A percentile compares a stretch with the other conserved stretches of the same genome.
Evolutionary conservation across 2,888 invertebrate genomes (phyloP).

Genomic region (Drosophila picticornis): DNA sequence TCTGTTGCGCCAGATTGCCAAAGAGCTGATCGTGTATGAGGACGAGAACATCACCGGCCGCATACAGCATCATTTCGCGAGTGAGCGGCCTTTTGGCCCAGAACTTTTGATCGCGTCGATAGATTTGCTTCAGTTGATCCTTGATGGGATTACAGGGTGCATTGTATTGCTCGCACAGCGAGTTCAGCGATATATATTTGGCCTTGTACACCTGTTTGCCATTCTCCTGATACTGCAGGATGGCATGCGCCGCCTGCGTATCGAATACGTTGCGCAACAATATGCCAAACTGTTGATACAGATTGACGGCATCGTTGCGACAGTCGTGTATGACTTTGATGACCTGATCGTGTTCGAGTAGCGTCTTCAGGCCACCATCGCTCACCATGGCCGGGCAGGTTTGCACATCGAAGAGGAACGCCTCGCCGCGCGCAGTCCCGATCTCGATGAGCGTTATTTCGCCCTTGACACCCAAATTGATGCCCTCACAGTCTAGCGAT

Average conservation of each 20-base stretch:
- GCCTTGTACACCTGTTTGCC: slow-evolving; percentile 97
- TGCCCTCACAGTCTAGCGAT: slow-evolving; percentile 96
- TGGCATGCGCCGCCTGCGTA: slow-evolving; percentile 96
- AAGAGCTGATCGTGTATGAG: slow-evolving; percentile 94
- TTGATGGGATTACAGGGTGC: slow-evolving; percentile 96
- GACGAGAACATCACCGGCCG: slow-evolving; percentile 94
- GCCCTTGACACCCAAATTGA: slow-evolving; percentile 95
- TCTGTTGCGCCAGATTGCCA: slow-evolving; percentile 89
- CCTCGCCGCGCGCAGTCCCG: slow-evolving; percentile 92
- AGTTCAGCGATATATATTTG: slow-evolving; percentile 96
- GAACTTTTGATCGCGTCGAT: slow-evolving; percentile 93
- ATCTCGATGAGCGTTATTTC: slow-evolving; percentile 94
- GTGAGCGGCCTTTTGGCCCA: slow-evolving; percentile 96
- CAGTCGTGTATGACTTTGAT: slow-evolving; percentile 97
- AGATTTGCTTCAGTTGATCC: slow-evolving; percentile 94
- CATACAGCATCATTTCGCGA: slow-evolving; percentile 96
- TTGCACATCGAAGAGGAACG: slow-evolving; percentile 95
- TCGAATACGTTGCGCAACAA: slow-evolving; percentile 94
- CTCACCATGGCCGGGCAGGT: slow-evolving; percentile 92
- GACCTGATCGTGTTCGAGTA: slow-evolving; percentile 92
- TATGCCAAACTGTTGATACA: slow-evolving; percentile 94
- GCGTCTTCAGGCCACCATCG: slow-evolving; percentile 91
- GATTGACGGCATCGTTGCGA: slow-evolving; percentile 94
- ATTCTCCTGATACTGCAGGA: slow-evolving; percentile 95
- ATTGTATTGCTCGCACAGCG: slow-evolving; percentile 95